Conservation (phyloP, 2,888 invertebrate species). For the Scaeva pyrastri region DNA sequence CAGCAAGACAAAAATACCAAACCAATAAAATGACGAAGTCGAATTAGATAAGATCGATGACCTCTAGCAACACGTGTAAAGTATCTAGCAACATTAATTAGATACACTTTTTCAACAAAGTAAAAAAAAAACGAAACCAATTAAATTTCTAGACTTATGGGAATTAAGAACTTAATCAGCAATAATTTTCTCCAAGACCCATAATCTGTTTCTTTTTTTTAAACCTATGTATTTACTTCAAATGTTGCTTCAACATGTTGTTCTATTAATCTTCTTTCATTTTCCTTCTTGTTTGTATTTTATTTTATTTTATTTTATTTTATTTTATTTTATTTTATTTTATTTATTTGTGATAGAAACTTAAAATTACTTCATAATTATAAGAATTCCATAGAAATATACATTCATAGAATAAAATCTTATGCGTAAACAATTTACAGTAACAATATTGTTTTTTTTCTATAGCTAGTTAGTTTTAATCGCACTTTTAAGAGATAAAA, state of each 20-base stretch:
- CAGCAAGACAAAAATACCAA: no score
- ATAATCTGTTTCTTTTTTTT: no score
- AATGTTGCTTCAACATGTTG: constrained; percentile 5
- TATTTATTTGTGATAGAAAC: neutral
- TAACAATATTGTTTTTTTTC: neutral
- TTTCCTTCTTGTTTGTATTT: neutral
- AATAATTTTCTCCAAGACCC: no score
- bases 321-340: neutral
- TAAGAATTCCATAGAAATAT: neutral
- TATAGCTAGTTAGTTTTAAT: constrained; percentile 7
- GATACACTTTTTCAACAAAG: no score
- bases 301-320: neutral
- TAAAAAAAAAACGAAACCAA: no score
- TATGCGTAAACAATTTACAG: constrained; percentile 26
- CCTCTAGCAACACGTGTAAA: no score
- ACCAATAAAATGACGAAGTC: no score
- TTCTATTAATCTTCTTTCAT: neutral
- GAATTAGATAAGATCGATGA: no score
- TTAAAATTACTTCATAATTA: neutral
- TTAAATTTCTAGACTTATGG: no score
- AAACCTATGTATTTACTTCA: neutral
- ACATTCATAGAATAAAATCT: neutral
- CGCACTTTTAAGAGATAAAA: constrained; percentile 7
- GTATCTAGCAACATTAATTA: no score
- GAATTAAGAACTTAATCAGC: no score